Base-by-base conservation (phyloP, 1,140 invertebrate genomes). In the Conus betulinus region DNA sequence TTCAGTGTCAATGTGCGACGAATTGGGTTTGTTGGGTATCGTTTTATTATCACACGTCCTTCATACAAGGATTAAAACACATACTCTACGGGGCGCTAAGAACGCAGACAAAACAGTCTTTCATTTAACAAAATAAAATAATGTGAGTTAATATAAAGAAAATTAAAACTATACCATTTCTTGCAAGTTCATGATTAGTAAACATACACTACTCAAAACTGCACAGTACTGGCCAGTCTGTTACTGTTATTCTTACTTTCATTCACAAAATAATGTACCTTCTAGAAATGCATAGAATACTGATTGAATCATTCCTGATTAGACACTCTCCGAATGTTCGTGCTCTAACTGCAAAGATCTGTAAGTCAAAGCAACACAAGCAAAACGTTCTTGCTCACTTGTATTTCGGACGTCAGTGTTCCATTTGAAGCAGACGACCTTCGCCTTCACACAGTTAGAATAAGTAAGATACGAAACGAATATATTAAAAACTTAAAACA, bases 381-480 rank as follows among this genome's bases (percentile, higher is more conserved):
- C 6, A 23, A n/a, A 71, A 71, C 67, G 67, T 71, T 23, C 57
- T 7, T 71, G 23, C 13, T 71, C 11, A 71, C 67, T 71, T 71
- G 17, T 7, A 20, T 71, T 71, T 71, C 20, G 78, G 8, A 79
- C 15, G 78, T 51, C 27, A 51, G 7, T 52, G 7, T 51, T 52
- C 78, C 78, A 79, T 71, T 71, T 17, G 27, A 85, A 85, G 84
- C 84, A 85, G 84, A 85, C 84, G 84, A 85, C 84, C 84, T 85
- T 85, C 84, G 78, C 78, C 82, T 57, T 84, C 51, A 55, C 20
- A 55, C 7, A 25, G 13, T 23, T 57, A 52, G 52, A 84, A 25
- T 15, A 60, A 60, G 57, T 15, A 81, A 23, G n/a, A 81, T 15
- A 81, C 52, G 78, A 39, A 51, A 81, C n/a, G n/a, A 81, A 81